Evolutionary conservation across 1,140 invertebrate species (phyloP).

Genomic region (Drosophila triauraria): DNA sequence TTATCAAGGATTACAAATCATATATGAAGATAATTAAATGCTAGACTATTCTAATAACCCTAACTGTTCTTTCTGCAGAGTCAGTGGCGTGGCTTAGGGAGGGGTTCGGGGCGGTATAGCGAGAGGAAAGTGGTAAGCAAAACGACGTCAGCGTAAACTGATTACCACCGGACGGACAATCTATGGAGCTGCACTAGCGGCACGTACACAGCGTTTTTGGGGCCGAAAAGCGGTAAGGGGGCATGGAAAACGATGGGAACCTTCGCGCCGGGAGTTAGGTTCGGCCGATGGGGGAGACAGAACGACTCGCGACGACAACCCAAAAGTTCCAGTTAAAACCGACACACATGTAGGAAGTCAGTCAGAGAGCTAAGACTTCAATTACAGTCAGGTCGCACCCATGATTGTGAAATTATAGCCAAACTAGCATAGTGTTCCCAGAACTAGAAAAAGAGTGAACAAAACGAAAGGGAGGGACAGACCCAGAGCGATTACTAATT

Average conservation of each 20-base stretch:
- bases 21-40: too few relatives aligned
- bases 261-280: constrained; percentile 66
- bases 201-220: constrained; percentile 60
- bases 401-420: constrained; percentile 49
- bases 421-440: constrained; percentile 43
- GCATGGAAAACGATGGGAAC: constrained; percentile 52
- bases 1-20: too few relatives aligned
- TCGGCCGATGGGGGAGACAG: constrained; percentile 45
- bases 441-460: background rate
- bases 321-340: constrained; percentile 49
- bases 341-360: constrained; percentile 70
- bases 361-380: constrained; percentile 45
- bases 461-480: constrained; percentile 2
- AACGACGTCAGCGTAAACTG: constrained; percentile 81
- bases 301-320: constrained; percentile 28
- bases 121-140: constrained; percentile 48
- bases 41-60: constrained; percentile 1
- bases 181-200: constrained; percentile 63
- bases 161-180: constrained; percentile 65
- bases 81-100: constrained; percentile 10
- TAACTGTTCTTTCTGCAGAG: constrained; percentile 13
- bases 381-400: constrained; percentile 62
- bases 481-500: constrained; percentile 32
- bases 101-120: background rate
- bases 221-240: constrained; percentile 7